Evolutionary conservation across 2,888 invertebrate genomes (phyloP).

Genomic region (Ichneumoninae sp.): DNA sequence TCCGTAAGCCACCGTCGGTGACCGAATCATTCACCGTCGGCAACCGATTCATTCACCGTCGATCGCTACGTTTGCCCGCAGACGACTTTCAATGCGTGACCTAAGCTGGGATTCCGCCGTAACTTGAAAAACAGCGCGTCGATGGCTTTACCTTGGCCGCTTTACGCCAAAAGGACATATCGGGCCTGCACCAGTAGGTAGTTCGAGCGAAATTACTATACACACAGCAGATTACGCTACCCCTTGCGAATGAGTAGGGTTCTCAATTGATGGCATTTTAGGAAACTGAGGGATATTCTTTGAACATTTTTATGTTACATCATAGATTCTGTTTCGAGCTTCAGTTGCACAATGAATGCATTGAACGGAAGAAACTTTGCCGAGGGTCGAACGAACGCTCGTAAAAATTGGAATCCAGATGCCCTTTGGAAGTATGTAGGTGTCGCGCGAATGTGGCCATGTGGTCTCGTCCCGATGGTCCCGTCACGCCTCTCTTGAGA

Average conservation of each 20-base stretch:
- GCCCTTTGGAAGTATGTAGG: background rate
- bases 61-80: no score
- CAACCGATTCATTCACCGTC: no score
- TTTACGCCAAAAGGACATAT: no score
- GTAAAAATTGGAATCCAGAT: slow-evolving; percentile 45
- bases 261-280: background rate
- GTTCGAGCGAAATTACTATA: no score
- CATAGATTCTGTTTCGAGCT: background rate
- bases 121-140: no score
- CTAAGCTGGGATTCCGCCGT: no score
- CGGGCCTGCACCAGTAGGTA: no score
- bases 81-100: no score
- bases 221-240: background rate
- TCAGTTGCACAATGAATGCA: background rate
- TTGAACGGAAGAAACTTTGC: background rate
- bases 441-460: slow-evolving; percentile 39
- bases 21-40: background rate
- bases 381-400: background rate
- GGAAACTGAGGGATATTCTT: background rate
- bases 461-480: slow-evolving; percentile 36
- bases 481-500: slow-evolving; percentile 32
- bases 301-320: background rate
- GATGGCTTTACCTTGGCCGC: no score
- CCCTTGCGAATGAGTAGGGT: background rate
- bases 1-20: background rate